Conservation (phyloP, 2,888 invertebrate genomes). For the Tenthredo scrophulariae region DNA sequence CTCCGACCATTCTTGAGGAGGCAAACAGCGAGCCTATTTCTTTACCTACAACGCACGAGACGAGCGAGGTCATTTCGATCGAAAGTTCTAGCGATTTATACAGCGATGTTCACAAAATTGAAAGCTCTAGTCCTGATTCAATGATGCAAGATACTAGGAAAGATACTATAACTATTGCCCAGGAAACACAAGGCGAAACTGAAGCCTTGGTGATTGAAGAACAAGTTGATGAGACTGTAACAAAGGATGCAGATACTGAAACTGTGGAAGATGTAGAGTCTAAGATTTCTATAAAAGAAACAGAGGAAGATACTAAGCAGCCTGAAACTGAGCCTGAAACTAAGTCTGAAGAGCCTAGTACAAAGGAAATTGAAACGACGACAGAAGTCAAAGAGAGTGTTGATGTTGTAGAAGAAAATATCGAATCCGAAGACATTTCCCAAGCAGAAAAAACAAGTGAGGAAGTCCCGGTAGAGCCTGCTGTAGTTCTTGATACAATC, state of each 20-base stretch:
- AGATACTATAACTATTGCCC: slow-evolving; percentile 41
- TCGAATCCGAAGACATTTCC: slow-evolving; percentile 41
- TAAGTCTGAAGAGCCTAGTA: slow-evolving; percentile 59
- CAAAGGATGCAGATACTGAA: slow-evolving; percentile 50
- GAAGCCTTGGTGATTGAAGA: slow-evolving; percentile 52
- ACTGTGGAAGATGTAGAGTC: slow-evolving; percentile 55
- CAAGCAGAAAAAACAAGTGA: slow-evolving; percentile 38
- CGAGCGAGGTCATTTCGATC: slow-evolving; percentile 80
- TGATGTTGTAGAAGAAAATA: slow-evolving; percentile 54
- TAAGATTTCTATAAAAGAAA: slow-evolving; percentile 49
- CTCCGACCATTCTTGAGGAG: slow-evolving; percentile 73
- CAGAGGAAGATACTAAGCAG: slow-evolving; percentile 50
- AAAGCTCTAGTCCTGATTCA: slow-evolving; percentile 65
- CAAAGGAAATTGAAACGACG: slow-evolving; percentile 58
- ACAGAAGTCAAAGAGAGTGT: slow-evolving; percentile 57
- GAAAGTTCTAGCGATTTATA: slow-evolving; percentile 81
- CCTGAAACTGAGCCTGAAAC: slow-evolving; percentile 62
- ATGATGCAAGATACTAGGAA: slow-evolving; percentile 60
- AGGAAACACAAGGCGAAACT: slow-evolving; percentile 53
- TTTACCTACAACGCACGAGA: slow-evolving; percentile 72
- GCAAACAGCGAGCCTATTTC: slow-evolving; percentile 70
- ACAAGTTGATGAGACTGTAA: slow-evolving; percentile 46
- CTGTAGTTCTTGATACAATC: slow-evolving; percentile 57
- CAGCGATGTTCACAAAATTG: slow-evolving; percentile 84
- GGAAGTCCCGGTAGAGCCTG: slow-evolving; percentile 55